Percentiles rank a stretch among this genome's conserved stretches.
Evolutionary conservation across 2,888 invertebrate genomes (phyloP).

Genomic region (Molorchus minor): DNA sequence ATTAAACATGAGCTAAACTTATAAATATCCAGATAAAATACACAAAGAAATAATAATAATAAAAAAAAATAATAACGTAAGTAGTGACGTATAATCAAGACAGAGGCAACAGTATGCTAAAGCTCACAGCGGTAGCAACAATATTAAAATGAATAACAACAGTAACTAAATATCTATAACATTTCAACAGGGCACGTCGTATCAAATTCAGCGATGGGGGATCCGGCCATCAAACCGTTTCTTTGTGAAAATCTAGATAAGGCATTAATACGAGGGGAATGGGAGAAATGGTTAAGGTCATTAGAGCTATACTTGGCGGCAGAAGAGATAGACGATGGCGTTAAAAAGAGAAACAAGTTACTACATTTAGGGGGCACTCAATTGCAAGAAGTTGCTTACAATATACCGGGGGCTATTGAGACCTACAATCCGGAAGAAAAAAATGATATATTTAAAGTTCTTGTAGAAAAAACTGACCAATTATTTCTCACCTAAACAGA

Average conservation of each 20-base stretch:
- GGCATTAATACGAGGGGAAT: constrained; percentile 39
- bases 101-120: neutral
- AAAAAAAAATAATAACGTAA: neutral
- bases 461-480: constrained; percentile 43
- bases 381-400: constrained; percentile 47
- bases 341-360: constrained; percentile 45
- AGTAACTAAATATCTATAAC: no score
- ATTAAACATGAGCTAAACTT: no score
- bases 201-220: no score
- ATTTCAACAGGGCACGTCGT: no score
- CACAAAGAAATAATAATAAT: neutral
- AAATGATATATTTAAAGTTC: no score
- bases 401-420: constrained; percentile 44
- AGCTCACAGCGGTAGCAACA: no score
- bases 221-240: constrained; percentile 32
- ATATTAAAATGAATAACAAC: no score
- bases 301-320: constrained; percentile 44
- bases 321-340: constrained; percentile 42
- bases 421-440: constrained; percentile 26
- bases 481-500: constrained; percentile 50
- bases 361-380: constrained; percentile 45
- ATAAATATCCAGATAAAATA: no score
- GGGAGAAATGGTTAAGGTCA: constrained; percentile 46
- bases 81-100: neutral
- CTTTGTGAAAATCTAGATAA: constrained; percentile 42